Percentiles rank a stretch among this genome's conserved stretches.
phyloP scores from a whole-genome alignment of 2,113 vertebrate genomes.

The Dasyurus viverrinus region DNA sequence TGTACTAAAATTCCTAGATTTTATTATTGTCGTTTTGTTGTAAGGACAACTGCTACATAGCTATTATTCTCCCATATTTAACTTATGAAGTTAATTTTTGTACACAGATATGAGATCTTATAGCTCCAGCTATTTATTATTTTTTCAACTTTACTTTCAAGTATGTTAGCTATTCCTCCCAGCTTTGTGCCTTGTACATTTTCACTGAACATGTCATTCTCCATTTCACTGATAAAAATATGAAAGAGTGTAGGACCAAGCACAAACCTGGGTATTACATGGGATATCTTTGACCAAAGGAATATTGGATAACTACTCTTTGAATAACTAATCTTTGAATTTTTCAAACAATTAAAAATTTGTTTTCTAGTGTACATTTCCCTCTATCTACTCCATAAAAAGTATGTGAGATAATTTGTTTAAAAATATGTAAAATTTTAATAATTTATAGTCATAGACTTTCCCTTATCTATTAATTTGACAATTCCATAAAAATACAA shows the following conservation, averaged over 20 bases:
- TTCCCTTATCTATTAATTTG: background rate
- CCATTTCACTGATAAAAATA: background rate
- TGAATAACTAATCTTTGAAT: too few relatives aligned
- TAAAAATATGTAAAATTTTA: background rate
- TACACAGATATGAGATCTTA: background rate
- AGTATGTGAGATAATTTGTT: background rate
- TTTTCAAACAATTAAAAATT: background rate
- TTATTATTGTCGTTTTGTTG: background rate
- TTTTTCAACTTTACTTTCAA: too few relatives aligned
- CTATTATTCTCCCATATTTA: background rate
- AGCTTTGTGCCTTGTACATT: background rate
- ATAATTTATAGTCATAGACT: background rate
- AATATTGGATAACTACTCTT: background rate
- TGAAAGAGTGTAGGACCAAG: background rate
- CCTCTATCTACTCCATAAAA: background rate
- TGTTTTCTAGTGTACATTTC: background rate
- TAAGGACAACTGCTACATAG: background rate
- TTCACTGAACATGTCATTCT: background rate
- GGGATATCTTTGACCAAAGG: background rate
- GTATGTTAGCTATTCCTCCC: background rate
- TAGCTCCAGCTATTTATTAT: background rate
- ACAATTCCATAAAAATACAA: background rate
- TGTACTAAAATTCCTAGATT: too few relatives aligned
- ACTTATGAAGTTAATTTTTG: background rate
- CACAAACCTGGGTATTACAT: background rate